Evolutionary conservation across 2,797 vertebrate genomes (phyloP).

Genomic region (Acipenser ruthenus): DNA sequence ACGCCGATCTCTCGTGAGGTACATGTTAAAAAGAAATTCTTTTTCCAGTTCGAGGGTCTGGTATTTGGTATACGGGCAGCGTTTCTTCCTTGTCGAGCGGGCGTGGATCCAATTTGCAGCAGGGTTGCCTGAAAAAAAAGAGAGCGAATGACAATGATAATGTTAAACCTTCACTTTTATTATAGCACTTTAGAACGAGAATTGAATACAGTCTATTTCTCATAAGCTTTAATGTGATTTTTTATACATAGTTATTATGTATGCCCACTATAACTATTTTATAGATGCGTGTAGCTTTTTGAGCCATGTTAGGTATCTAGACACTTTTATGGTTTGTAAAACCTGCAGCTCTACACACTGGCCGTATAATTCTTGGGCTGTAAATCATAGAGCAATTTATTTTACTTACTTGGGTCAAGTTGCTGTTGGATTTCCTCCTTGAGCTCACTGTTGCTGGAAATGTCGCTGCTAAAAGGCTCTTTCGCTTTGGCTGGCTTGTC

Average conservation of each 20-base stretch:
- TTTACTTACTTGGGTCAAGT: slow-evolving; percentile 98
- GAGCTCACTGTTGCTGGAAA: slow-evolving; percentile 73
- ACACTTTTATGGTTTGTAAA: slow-evolving; percentile 99
- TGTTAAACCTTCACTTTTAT: neutral
- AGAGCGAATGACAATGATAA: neutral
- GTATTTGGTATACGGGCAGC: slow-evolving; percentile 96
- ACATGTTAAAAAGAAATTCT: slow-evolving; percentile 98
- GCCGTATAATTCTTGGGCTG: slow-evolving; percentile 81
- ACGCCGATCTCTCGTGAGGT: slow-evolving; percentile 91
- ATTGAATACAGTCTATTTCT: neutral
- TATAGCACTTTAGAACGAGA: neutral
- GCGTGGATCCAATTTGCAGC: slow-evolving; percentile 98
- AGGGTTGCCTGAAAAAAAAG: slow-evolving; percentile 74
- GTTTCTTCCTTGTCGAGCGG: slow-evolving; percentile 93
- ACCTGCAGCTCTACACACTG: slow-evolving; percentile 94
- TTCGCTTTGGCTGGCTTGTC: slow-evolving; percentile 55
- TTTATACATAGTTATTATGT: neutral
- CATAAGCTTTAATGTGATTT: neutral
- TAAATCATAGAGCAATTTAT: slow-evolving; percentile 91
- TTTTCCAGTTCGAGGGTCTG: slow-evolving; percentile 97
- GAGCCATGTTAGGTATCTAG: slow-evolving; percentile 75
- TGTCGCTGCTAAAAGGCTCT: slow-evolving; percentile 73
- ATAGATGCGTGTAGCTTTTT: slow-evolving; percentile 72
- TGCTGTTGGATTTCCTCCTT: slow-evolving; percentile 93
- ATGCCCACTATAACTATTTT: slow-evolving; percentile 51